A percentile compares a stretch with the other conserved stretches of the same genome.
These are phyloP conservation scores for Augiades crinisus DNA, from an alignment of 2,888 invertebrate species.

Conservation along the genomic window DNA sequence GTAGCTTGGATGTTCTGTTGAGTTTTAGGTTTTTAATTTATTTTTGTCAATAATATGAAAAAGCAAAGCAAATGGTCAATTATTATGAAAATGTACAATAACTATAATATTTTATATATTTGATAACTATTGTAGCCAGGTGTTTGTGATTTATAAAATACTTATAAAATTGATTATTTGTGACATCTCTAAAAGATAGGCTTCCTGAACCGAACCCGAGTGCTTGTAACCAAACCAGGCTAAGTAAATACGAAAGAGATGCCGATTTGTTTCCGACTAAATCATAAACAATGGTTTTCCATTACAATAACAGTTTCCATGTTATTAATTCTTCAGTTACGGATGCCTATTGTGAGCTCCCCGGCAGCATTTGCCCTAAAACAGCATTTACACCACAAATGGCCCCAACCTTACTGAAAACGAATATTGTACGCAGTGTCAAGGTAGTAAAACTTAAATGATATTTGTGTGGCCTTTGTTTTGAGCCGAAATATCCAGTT, in stretches of 20 bases:
- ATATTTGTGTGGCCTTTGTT: constrained; percentile 50
- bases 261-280: not conserved
- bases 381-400: constrained; percentile 53
- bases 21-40: too few relatives aligned
- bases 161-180: too few relatives aligned
- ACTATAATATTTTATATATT: too few relatives aligned
- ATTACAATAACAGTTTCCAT: constrained; percentile 40
- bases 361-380: constrained; percentile 39
- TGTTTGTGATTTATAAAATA: too few relatives aligned
- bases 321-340: constrained; percentile 43
- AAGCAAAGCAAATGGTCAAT: too few relatives aligned
- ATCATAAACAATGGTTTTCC: constrained; percentile 42
- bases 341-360: constrained; percentile 23
- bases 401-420: constrained; percentile 40
- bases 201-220: not conserved
- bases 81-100: too few relatives aligned
- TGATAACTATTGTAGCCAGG: too few relatives aligned
- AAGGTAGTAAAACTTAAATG: constrained; percentile 54
- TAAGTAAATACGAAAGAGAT: not conserved
- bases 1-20: too few relatives aligned
- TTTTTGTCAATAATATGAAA: too few relatives aligned
- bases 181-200: too few relatives aligned
- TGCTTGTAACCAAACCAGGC: not conserved
- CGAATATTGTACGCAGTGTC: constrained; percentile 41
- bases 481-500: constrained; percentile 27